Conservation (phyloP, 2,888 invertebrate species). For the Dicranocentrus wangi region DNA sequence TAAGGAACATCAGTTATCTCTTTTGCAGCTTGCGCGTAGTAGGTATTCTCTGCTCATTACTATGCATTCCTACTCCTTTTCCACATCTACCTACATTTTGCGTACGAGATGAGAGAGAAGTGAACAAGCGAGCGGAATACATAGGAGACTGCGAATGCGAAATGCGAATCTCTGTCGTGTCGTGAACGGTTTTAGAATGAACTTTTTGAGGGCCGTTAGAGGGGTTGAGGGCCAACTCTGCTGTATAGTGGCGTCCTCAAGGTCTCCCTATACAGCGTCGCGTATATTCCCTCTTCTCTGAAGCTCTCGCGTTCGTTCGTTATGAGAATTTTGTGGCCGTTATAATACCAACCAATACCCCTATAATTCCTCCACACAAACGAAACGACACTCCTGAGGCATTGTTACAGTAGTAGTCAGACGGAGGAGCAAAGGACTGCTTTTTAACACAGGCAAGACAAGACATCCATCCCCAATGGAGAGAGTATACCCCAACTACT, state of each 20-base stretch:
- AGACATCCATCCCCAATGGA: neutral
- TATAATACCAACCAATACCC: too few species aligned
- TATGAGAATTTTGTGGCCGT: constrained; percentile 17
- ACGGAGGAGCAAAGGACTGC: neutral
- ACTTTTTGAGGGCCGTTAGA: constrained; percentile 60
- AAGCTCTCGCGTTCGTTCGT: too few species aligned
- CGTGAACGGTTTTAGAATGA: constrained; percentile 59
- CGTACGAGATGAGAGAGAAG: constrained; percentile 4
- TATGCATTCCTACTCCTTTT: too few species aligned
- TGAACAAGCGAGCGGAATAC: too few species aligned
- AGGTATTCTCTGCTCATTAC: too few species aligned
- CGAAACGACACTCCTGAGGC: neutral
- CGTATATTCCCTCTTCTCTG: neutral
- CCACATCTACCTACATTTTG: constrained; percentile 30
- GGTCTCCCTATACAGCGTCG: constrained; percentile 40
- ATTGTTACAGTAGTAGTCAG: neutral
- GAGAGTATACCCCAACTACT: constrained; percentile 20
- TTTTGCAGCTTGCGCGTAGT: too few species aligned
- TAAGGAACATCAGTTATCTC: too few species aligned
- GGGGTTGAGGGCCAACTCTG: constrained; percentile 65
- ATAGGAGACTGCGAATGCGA: neutral
- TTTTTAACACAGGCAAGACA: neutral
- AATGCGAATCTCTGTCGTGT: constrained; percentile 41
- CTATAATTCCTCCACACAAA: constrained; percentile 23
- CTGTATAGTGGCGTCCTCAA: constrained; percentile 61